phyloP scores from a whole-genome alignment of 2,113 vertebrate species.

The Sebastes fasciatus region DNA sequence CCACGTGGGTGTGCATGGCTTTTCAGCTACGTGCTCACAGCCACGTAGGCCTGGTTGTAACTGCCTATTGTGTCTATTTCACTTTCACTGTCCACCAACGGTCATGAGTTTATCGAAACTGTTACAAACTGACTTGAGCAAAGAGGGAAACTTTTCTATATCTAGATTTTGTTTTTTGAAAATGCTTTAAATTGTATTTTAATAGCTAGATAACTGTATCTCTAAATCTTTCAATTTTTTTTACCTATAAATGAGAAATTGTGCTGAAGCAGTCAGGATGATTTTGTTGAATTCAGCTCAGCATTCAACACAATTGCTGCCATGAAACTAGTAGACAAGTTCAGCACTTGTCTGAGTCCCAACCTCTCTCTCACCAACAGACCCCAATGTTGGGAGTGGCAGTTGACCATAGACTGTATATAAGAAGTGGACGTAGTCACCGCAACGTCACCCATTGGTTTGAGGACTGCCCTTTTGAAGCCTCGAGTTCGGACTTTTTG shows the following conservation, averaged over 20 bases:
- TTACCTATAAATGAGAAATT: not conserved
- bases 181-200: not conserved
- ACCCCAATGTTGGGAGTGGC: too few species aligned
- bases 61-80: not conserved
- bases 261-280: not conserved
- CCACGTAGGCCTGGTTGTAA: conserved; percentile 36
- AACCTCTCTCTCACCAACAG: too few species aligned
- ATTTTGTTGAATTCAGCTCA: not conserved
- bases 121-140: not conserved
- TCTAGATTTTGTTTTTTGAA: not conserved
- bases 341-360: too few species aligned
- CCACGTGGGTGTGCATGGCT: conserved; percentile 40
- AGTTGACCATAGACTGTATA: too few species aligned
- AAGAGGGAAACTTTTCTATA: not conserved
- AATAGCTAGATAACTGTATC: not conserved
- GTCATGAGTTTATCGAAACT: conserved; percentile 1
- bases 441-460: too few species aligned
- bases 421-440: too few species aligned
- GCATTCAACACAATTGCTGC: too few species aligned
- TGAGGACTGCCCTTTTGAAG: too few species aligned
- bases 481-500: too few species aligned
- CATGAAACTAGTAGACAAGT: too few species aligned
- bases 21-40: conserved; percentile 68
- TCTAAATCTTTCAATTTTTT: not conserved
- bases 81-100: conserved; percentile 10